A percentile compares a stretch with the other conserved stretches of the same genome.
These are phyloP conservation scores for Brachyhypopomus gauderio DNA, from an alignment of 2,113 vertebrate genomes.

Conservation along the genomic window DNA sequence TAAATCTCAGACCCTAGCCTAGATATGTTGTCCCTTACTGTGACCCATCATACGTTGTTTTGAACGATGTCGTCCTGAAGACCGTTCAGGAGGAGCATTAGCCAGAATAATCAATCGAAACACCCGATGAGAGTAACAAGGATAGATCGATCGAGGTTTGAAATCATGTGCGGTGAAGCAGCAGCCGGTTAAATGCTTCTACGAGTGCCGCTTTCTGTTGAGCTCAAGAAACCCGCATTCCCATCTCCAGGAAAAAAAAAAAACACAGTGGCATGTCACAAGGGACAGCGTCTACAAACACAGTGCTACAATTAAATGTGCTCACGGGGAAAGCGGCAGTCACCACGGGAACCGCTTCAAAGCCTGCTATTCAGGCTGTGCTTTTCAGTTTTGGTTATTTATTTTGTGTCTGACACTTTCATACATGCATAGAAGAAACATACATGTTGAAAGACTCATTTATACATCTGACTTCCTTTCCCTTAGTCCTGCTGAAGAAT, in stretches of 20 bases:
- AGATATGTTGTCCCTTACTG: too few species aligned
- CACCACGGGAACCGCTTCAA: background rate
- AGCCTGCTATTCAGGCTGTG: background rate
- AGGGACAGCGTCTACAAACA: background rate
- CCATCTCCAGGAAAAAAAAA: background rate
- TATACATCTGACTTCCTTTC: too few species aligned
- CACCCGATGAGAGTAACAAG: background rate
- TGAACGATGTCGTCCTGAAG: background rate
- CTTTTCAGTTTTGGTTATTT: background rate
- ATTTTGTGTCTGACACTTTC: background rate
- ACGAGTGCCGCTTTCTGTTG: background rate
- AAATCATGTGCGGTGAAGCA: background rate
- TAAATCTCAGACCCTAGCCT: too few species aligned
- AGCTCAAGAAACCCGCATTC: background rate
- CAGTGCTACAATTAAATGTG: too few species aligned
- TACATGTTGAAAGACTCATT: too few species aligned
- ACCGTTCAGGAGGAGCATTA: slow-evolving; percentile 4
- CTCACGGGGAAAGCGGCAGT: background rate
- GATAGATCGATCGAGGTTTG: background rate
- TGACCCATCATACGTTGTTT: background rate
- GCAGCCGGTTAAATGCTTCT: background rate
- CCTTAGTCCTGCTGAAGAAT: too few species aligned
- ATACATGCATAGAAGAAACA: too few species aligned
- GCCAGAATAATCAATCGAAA: slow-evolving; percentile 12
- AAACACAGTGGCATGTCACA: background rate